Evolutionary conservation across 2,797 vertebrate species (phyloP).

Genomic region (Rhinogobio ventralis): DNA sequence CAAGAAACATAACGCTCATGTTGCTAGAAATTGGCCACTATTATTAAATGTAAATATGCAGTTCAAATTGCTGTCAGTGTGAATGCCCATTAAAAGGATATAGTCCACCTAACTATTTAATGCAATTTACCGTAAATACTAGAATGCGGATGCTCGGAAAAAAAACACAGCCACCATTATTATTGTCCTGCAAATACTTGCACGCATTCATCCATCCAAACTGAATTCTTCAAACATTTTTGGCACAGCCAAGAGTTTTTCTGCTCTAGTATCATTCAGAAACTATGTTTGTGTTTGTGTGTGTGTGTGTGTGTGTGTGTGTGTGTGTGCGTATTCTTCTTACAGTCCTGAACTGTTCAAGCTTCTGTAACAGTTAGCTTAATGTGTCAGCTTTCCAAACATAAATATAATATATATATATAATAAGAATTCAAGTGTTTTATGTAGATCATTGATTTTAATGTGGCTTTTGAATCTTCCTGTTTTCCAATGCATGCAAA

Average conservation of each 20-base stretch:
- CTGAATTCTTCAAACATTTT: constrained; percentile 6
- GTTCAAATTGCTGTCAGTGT: neutral
- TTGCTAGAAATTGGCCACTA: neutral
- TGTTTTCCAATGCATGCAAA: neutral
- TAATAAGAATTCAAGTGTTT: neutral
- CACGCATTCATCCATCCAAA: neutral
- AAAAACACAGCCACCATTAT: neutral
- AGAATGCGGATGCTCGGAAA: neutral
- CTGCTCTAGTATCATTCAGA: neutral
- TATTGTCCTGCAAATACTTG: neutral
- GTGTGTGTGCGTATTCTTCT: neutral
- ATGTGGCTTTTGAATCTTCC: neutral
- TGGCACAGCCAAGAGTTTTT: neutral
- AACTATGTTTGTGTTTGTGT: too few species aligned
- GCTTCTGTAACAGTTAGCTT: neutral
- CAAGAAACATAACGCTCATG: neutral
- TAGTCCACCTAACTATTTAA: neutral
- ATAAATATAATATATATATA: too few species aligned
- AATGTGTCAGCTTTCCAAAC: neutral
- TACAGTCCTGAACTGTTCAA: neutral
- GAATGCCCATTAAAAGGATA: neutral
- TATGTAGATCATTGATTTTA: neutral
- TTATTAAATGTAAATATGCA: neutral
- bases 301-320: neutral
- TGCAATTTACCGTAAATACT: neutral